phyloP scores from a whole-genome alignment of 1,140 invertebrate species.

The Heliothis virescens region DNA sequence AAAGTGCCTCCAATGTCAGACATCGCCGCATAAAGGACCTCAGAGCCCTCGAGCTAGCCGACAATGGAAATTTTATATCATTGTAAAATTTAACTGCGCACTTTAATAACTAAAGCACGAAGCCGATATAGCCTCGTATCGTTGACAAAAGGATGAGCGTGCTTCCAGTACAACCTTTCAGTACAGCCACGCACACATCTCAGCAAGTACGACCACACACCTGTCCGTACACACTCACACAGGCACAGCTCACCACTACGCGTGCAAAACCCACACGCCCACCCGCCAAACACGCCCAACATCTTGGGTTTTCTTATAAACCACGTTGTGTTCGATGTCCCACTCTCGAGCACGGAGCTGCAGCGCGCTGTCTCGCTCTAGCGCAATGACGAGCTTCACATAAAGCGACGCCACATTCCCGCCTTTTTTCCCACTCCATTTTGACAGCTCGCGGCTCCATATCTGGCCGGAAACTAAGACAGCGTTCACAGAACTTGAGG shows the following conservation, averaged over 20 bases:
- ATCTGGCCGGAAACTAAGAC: conserved; percentile 83
- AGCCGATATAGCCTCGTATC: conserved; percentile 81
- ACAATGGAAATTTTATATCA: conserved; percentile 80
- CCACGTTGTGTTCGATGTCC: conserved; percentile 81
- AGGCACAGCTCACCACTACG: conserved; percentile 70
- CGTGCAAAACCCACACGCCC: conserved; percentile 79
- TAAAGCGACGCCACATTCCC: conserved; percentile 85
- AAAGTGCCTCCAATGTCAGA: conserved; percentile 49
- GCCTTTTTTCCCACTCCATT: conserved; percentile 86
- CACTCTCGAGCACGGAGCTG: conserved; percentile 57
- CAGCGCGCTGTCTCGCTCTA: conserved; percentile 66
- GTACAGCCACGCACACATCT: conserved; percentile 68
- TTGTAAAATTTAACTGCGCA: conserved; percentile 81
- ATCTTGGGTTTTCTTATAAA: conserved; percentile 86
- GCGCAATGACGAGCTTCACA: conserved; percentile 84
- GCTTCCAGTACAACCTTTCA: conserved; percentile 67
- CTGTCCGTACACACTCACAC: conserved; percentile 66
- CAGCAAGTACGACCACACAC: conserved; percentile 59
- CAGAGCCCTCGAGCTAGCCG: conserved; percentile 65
- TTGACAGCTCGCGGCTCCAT: conserved; percentile 86
- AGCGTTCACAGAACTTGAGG: conserved; percentile 72
- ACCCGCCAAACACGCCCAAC: conserved; percentile 85
- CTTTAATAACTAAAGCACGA: conserved; percentile 83
- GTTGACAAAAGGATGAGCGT: conserved; percentile 83
- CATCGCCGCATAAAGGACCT: conserved; percentile 59